These are phyloP conservation scores for Calephelis perditalis DNA, from an alignment of 2,888 invertebrate genomes.

Conservation along the genomic window DNA sequence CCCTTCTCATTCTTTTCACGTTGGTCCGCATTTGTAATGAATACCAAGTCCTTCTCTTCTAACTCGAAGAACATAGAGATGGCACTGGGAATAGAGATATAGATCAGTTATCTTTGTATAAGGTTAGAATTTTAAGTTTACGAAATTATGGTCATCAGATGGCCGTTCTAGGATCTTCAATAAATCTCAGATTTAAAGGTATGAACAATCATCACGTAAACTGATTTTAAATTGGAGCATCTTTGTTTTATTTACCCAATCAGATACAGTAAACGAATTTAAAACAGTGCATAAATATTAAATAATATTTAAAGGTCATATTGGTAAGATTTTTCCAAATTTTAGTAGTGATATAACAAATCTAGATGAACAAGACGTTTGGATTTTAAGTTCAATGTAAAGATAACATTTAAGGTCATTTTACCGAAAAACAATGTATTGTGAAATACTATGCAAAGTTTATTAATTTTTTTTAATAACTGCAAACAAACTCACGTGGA, in stretches of 20 bases:
- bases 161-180: constrained; percentile 78
- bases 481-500: constrained; percentile 89
- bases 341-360: too few relatives aligned
- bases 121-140: neutral
- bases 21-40: constrained; percentile 94
- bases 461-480: neutral
- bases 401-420: constrained; percentile 14
- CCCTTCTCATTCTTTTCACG: constrained; percentile 94
- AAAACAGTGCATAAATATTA: too few relatives aligned
- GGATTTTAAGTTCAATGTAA: constrained; percentile 7
- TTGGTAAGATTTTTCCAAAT: too few relatives aligned
- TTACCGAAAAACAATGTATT: neutral
- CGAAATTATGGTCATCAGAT: constrained; percentile 52
- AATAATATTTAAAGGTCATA: too few relatives aligned
- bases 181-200: constrained; percentile 59
- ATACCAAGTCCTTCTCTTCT: constrained; percentile 94
- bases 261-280: too few relatives aligned
- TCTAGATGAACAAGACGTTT: too few relatives aligned
- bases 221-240: too few relatives aligned
- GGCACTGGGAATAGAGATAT: constrained; percentile 80
- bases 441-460: neutral
- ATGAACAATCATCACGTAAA: constrained; percentile 75
- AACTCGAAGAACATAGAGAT: constrained; percentile 99
- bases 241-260: too few relatives aligned
- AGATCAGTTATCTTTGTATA: constrained; percentile 16